Conservation (phyloP, 2,113 vertebrate genomes). For the Mirounga angustirostris region DNA sequence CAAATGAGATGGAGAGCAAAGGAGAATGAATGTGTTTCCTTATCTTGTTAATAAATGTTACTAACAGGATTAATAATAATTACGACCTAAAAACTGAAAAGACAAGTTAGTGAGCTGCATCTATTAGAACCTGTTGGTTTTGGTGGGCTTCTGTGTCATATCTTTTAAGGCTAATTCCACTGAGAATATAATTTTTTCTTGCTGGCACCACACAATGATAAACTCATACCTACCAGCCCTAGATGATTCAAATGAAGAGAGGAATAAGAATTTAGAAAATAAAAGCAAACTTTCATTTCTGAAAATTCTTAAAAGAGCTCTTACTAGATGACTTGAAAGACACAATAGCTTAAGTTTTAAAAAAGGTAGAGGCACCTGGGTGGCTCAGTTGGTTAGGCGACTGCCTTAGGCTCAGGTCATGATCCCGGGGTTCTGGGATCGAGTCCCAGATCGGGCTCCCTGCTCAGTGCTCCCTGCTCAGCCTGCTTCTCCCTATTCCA, state of each 20-base stretch:
- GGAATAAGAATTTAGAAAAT: constrained; percentile 40
- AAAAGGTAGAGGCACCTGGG: neutral
- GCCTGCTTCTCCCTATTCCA: too few relatives aligned
- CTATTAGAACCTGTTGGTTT: constrained; percentile 11
- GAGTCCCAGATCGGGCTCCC: too few relatives aligned
- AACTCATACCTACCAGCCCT: neutral
- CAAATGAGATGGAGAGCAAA: constrained; percentile 24
- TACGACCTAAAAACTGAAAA: constrained; percentile 32
- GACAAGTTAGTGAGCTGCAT: neutral
- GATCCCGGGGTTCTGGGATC: too few relatives aligned
- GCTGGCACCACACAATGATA: neutral
- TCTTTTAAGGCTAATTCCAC: neutral
- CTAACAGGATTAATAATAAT: constrained; percentile 16
- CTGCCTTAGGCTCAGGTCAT: too few relatives aligned
- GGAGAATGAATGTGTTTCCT: neutral
- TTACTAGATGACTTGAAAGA: constrained; percentile 21
- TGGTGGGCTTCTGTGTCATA: constrained; percentile 7
- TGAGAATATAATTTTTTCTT: neutral
- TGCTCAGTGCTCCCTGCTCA: too few relatives aligned
- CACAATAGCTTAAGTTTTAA: neutral
- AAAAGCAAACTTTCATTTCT: constrained; percentile 39
- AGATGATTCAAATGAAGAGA: constrained; percentile 35
- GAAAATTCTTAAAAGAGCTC: neutral
- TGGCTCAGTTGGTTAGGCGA: too few relatives aligned
- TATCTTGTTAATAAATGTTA: constrained; percentile 37